These are phyloP conservation scores for Sebastiscus tertius DNA, from an alignment of 2,797 vertebrate genomes.

Conservation along the genomic window DNA sequence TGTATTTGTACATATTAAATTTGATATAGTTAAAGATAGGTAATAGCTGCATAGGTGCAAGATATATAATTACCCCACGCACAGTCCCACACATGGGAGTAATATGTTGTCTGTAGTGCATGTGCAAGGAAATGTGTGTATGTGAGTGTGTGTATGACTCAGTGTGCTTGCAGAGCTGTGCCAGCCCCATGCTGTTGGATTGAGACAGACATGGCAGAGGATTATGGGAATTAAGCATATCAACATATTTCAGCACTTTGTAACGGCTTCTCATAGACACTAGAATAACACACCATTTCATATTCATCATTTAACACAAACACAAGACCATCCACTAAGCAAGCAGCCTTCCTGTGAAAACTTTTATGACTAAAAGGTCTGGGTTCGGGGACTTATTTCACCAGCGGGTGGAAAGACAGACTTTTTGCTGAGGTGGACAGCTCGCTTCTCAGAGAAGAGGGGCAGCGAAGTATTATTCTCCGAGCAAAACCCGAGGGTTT, in stretches of 20 bases:
- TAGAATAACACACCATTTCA: constrained; percentile 63
- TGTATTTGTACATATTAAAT: background rate
- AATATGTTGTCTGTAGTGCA: background rate
- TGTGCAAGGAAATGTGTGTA: background rate
- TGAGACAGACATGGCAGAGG: constrained; percentile 43
- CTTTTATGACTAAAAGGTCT: constrained; percentile 46
- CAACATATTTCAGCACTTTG: constrained; percentile 44
- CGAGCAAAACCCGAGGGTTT: constrained; percentile 55
- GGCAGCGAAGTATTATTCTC: constrained; percentile 63
- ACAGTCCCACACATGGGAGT: background rate
- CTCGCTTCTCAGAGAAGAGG: constrained; percentile 48
- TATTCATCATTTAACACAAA: constrained; percentile 76
- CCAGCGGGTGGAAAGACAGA: constrained; percentile 40
- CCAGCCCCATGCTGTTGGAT: constrained; percentile 28
- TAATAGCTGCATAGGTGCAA: background rate
- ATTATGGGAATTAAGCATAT: constrained; percentile 52
- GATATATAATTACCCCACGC: background rate
- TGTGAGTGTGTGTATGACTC: background rate
- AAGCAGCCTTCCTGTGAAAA: constrained; percentile 62
- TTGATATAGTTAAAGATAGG: background rate
- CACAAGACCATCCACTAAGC: constrained; percentile 48
- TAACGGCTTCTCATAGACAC: constrained; percentile 47
- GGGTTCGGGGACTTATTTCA: constrained; percentile 48
- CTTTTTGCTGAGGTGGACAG: constrained; percentile 60
- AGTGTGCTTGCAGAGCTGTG: constrained; percentile 1